Base-by-base conservation (phyloP, 2,888 invertebrate genomes). In the Cheilosia scutellata region DNA sequence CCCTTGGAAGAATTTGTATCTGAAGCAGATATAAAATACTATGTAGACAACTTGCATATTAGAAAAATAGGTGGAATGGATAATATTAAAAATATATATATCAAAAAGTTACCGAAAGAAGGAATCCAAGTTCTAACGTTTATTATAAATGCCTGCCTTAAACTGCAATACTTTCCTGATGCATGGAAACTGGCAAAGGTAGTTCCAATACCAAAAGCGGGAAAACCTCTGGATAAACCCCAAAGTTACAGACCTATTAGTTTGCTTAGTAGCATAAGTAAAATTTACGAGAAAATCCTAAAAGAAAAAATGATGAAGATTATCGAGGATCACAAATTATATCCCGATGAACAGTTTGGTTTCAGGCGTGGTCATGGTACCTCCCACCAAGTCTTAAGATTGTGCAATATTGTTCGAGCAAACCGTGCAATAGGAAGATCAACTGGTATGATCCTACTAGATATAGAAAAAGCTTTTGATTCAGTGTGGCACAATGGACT, bases 171-270 rank as follows among this genome's bases (percentile, higher is more conserved):
- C 20, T 20, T 20, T 20, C 20, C 20, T 20, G 27, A 37, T 6
- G 25, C 37, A 5, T 60, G 49, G 71, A 58, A 49, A 71, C 27
- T n/a, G 1, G 71, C 58, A 0, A 71, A 71, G 25, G 11, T 60
- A 27, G 20, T 71, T 2, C 49, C 57, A 13, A 13, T 71, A 37
- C 0, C 33, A 13, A 71, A 71, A 49, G 37, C 70, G n/a, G 44
- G 68, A 6, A 57, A 68, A 13, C 29, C 20, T n/a, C 13, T 31
- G n/a, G 29, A 27, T 2, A 44, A 9, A 5, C 29, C 55, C 20
- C 25, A 13, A 29, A 57, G 29, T 7, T 68, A 55, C 33, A 66
- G 53, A 27, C 55, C 42, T 40, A 65, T 65, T 20, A 51, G 62
- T 47, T 63, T 63, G 9, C 47, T 47, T 9, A 40, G 65, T 20